A percentile compares a stretch with the other conserved stretches of the same genome.
Evolutionary conservation across 2,113 vertebrate genomes (phyloP).

Genomic region (Grus americana): DNA sequence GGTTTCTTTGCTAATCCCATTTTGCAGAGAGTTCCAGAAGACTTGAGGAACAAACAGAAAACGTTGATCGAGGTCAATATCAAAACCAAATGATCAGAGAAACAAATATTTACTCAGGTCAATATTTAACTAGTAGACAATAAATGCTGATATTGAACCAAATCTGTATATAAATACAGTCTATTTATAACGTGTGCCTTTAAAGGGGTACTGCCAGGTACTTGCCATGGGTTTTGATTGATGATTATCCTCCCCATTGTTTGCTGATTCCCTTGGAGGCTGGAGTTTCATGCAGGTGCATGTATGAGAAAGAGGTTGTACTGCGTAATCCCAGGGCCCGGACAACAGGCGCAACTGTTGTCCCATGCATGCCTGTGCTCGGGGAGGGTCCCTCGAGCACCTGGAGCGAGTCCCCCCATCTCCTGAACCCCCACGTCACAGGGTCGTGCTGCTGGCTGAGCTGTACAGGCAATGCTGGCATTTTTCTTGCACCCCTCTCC

Average conservation of each 20-base stretch:
- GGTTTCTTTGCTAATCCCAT: conserved; percentile 16
- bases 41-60: conserved; percentile 63
- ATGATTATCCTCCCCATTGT: conserved; percentile 59
- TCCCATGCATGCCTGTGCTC: neutral
- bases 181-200: conserved; percentile 56
- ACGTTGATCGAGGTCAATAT: conserved; percentile 61
- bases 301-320: neutral
- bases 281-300: conserved; percentile 45
- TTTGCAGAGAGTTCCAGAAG: conserved; percentile 67
- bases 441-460: neutral
- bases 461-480: rapidly evolving
- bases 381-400: neutral
- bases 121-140: conserved; percentile 75
- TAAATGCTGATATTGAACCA: conserved; percentile 73
- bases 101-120: conserved; percentile 71
- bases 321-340: neutral
- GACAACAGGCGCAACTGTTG: neutral
- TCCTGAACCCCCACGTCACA: rapidly evolving
- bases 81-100: conserved; percentile 70
- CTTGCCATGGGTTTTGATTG: conserved; percentile 16
- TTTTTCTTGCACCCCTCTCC: neutral
- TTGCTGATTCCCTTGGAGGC: conserved; percentile 21
- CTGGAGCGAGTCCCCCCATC: rapidly evolving
- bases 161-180: conserved; percentile 55
- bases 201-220: conserved; percentile 46